These are phyloP conservation scores for Diachasma alloeum DNA, from an alignment of 1,140 invertebrate genomes.

Conservation along the genomic window DNA sequence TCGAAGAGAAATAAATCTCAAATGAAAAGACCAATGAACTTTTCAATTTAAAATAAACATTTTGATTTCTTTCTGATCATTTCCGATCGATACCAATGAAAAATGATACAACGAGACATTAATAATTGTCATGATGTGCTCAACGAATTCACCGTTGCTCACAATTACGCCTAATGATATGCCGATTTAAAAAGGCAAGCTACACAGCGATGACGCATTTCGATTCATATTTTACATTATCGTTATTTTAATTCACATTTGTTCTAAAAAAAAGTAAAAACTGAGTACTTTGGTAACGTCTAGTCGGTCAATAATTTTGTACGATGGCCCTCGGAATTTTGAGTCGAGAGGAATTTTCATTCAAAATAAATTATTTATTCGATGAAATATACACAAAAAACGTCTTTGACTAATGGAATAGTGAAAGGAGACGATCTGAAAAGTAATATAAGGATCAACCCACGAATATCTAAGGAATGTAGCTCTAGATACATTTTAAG, in stretches of 20 bases:
- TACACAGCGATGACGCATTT: constrained; percentile 7
- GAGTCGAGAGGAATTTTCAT: not conserved
- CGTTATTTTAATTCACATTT: not conserved
- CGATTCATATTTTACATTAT: not conserved
- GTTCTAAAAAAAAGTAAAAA: not conserved
- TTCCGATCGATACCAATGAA: too few relatives aligned
- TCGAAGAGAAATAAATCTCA: not conserved
- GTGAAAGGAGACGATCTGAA: too few relatives aligned
- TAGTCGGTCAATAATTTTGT: not conserved
- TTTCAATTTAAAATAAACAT: too few relatives aligned
- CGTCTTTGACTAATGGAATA: too few relatives aligned
- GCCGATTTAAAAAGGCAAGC: constrained; percentile 27
- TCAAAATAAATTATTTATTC: not conserved
- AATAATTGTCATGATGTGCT: not conserved
- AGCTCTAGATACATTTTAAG: too few relatives aligned
- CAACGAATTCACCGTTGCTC: not conserved
- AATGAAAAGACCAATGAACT: not conserved
- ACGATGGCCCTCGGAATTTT: not conserved
- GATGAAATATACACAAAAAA: too few relatives aligned
- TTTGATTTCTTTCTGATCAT: too few relatives aligned
- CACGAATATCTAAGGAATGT: too few relatives aligned
- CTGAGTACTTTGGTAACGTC: not conserved
- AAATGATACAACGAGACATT: not conserved
- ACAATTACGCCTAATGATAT: constrained; percentile 27
- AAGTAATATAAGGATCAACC: too few relatives aligned